Evolutionary conservation across 2,888 invertebrate species (phyloP).

Genomic region (Geotrupes spiniger): DNA sequence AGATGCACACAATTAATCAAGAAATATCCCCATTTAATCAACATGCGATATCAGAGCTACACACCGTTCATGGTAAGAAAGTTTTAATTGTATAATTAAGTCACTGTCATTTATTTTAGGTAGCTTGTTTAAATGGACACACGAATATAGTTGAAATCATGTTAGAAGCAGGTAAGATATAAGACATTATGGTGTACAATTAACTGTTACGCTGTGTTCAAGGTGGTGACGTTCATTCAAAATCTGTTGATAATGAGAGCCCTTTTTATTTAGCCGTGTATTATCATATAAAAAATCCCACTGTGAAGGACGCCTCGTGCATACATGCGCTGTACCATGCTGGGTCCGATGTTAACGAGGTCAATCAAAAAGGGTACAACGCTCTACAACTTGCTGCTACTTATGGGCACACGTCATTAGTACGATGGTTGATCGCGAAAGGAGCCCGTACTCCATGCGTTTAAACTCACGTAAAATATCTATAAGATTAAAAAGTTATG

Average conservation of each 20-base stretch:
- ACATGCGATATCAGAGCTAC: slow-evolving; percentile 12
- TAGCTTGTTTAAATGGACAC: slow-evolving; percentile 21
- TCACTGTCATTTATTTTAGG: slow-evolving; percentile 11
- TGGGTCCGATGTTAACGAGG: slow-evolving; percentile 41
- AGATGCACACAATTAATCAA: slow-evolving; percentile 11
- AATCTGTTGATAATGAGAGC: slow-evolving; percentile 36
- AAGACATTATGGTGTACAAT: slow-evolving; percentile 1
- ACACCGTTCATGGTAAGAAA: slow-evolving; percentile 22
- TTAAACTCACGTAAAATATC: no score
- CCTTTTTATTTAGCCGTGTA: slow-evolving; percentile 40
- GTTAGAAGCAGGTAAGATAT: slow-evolving; percentile 14
- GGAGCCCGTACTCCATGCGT: slow-evolving; percentile 27
- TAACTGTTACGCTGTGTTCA: neutral
- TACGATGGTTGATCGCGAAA: slow-evolving; percentile 39
- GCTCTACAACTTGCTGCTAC: slow-evolving; percentile 42
- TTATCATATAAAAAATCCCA: slow-evolving; percentile 34
- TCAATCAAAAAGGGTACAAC: slow-evolving; percentile 35
- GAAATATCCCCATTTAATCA: slow-evolving; percentile 16
- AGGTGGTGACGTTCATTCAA: slow-evolving; percentile 37
- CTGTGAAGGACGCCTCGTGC: slow-evolving; percentile 37
- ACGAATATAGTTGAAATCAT: slow-evolving; percentile 21
- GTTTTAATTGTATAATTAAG: slow-evolving; percentile 2
- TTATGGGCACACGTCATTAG: slow-evolving; percentile 40
- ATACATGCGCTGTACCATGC: slow-evolving; percentile 40
- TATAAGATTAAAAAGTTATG: no score